Base-by-base conservation (phyloP, 2,113 vertebrate genomes). In the Sinocyclocheilus anshuiensis region DNA sequence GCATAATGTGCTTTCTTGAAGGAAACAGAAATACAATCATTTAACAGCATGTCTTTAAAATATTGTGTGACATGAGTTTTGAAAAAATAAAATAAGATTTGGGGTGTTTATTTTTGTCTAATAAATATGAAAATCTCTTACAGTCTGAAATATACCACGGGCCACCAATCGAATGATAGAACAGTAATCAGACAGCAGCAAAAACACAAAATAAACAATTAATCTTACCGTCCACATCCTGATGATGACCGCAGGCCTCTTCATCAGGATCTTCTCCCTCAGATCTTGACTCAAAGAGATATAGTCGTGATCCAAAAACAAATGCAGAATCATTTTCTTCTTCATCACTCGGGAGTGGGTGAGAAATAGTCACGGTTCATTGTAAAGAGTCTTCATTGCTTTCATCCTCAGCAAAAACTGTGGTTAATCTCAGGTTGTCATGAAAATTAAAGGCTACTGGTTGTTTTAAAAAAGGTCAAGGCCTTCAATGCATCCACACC, bases 321-420 rank as follows among this genome's bases (percentile, higher is more conserved):
- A 72, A 39, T 22, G 15, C 18, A 7, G 26, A 29, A 42, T 42
- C 3, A 72, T 42, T 72, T 72, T 72, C 8, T 2, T 42, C 8
- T 72, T 74, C 36, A 74, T 74, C 36, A 2, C 36, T 9, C 20
- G 22, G 26, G 16, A 13, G 6, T 4, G 11, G 15, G 15, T 53
- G 15, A 77, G n/a, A 77, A 53, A 77, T 76, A 45, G 0, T 48
- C 12, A 50, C 12, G 3, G 10, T 48, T 50, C 20, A 26, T 22
- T 42, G 9, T n/a, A 11, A 75, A 22, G 24, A 26, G 13, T 55
- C 75, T 29, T 55, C 12, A 53, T 50, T 3, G 5, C 48, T 71
- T 71, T 71, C 29, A 71, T 71, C 16, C 69, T 39, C 16, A 39
- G 69, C 12, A 72, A 36, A 72, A 72, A 42, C 69, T 72, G 69